These are phyloP conservation scores for Antheraea yamamai DNA, from an alignment of 2,888 invertebrate genomes.

Conservation along the genomic window DNA sequence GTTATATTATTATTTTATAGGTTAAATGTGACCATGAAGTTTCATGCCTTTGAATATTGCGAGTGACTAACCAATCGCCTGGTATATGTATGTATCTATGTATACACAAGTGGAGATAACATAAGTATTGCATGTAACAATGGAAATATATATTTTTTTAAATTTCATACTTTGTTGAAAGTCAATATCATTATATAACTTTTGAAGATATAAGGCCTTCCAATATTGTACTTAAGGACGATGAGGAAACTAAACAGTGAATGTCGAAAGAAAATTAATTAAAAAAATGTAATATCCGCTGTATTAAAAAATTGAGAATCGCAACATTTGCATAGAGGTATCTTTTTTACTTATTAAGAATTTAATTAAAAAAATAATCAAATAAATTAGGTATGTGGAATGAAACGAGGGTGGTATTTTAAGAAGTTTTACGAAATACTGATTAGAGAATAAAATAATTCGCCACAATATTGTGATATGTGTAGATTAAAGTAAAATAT, in stretches of 20 bases:
- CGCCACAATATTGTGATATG: no score
- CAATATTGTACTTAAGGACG: conserved; percentile 44
- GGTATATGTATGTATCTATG: no score
- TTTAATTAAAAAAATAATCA: conserved; percentile 15
- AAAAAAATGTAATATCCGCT: conserved; percentile 63
- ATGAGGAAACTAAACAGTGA: conserved; percentile 53
- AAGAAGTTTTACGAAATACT: background rate
- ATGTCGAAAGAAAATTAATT: conserved; percentile 70
- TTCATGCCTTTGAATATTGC: no score
- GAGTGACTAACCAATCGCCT: no score
- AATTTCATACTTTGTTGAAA: background rate
- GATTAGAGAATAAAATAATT: background rate
- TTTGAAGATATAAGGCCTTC: conserved; percentile 27
- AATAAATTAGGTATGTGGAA: background rate
- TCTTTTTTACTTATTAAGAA: background rate
- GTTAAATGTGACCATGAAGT: no score
- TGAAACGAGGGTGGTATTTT: background rate
- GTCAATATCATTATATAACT: background rate
- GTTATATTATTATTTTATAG: no score
- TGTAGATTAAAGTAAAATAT: no score
- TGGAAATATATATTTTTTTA: background rate
- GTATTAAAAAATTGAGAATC: conserved; percentile 60
- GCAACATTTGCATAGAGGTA: conserved; percentile 15
- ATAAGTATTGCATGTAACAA: background rate
- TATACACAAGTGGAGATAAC: background rate